Percentiles rank a stretch among this genome's conserved stretches.
Evolutionary conservation across 2,797 vertebrate genomes (phyloP).

Genomic region (Monodelphis domestica): DNA sequence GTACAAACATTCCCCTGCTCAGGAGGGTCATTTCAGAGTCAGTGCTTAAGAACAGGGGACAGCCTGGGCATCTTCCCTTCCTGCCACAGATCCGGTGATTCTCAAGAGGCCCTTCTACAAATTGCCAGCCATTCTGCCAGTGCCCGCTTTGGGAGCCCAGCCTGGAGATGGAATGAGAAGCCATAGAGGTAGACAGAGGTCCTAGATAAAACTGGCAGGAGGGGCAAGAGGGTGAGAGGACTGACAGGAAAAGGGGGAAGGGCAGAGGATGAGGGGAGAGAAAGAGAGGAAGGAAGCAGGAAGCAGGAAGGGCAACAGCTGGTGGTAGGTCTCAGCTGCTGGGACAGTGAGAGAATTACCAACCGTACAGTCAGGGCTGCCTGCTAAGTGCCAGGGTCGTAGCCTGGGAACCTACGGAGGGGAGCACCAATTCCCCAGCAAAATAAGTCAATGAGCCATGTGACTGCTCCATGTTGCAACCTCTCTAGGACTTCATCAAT

Average conservation of each 20-base stretch:
- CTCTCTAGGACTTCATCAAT: background rate
- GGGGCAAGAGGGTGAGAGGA: background rate
- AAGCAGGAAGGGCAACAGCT: background rate
- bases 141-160: background rate
- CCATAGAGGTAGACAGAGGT: background rate
- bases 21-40: background rate
- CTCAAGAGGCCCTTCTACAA: background rate
- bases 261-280: background rate
- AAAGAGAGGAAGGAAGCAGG: background rate
- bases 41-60: background rate
- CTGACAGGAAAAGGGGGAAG: background rate
- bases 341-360: background rate
- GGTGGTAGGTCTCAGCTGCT: background rate
- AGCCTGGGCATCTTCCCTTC: background rate
- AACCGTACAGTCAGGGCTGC: background rate
- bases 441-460: background rate
- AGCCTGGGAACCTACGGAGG: background rate
- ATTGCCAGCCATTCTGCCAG: background rate
- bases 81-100: background rate
- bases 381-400: background rate
- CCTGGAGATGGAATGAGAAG: background rate
- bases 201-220: background rate
- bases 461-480: background rate
- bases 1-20: background rate
- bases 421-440: background rate